These are phyloP conservation scores for Melieria picta DNA, from an alignment of 2,888 invertebrate genomes.

Conservation along the genomic window DNA sequence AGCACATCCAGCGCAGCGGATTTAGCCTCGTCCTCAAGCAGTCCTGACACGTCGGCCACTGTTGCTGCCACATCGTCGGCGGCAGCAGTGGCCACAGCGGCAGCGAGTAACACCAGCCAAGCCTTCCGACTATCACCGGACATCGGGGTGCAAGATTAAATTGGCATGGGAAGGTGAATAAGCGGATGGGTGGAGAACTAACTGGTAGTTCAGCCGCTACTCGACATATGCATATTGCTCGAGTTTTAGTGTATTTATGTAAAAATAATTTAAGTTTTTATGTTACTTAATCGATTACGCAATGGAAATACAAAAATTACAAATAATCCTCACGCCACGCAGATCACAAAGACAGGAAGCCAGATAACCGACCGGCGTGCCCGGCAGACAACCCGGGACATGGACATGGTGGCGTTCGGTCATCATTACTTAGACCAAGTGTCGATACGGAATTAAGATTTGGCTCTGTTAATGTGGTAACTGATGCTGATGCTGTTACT, in stretches of 20 bases:
- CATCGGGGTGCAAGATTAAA: slow-evolving; percentile 49
- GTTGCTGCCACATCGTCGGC: slow-evolving; percentile 50
- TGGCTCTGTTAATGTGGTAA: too few species aligned
- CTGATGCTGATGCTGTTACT: too few species aligned
- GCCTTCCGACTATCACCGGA: slow-evolving; percentile 56
- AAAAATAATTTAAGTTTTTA: too few species aligned
- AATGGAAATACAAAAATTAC: too few species aligned
- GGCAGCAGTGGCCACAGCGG: slow-evolving; percentile 56
- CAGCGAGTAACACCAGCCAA: slow-evolving; percentile 57
- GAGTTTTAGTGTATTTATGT: slow-evolving; percentile 11
- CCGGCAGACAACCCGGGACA: too few species aligned
- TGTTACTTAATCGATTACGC: too few species aligned
- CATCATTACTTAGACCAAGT: too few species aligned
- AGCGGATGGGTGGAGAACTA: background rate
- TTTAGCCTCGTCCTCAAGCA: slow-evolving; percentile 23
- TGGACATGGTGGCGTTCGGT: too few species aligned
- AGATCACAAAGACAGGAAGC: too few species aligned
- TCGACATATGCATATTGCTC: background rate
- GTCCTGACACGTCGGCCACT: slow-evolving; percentile 43
- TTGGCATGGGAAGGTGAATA: slow-evolving; percentile 11
- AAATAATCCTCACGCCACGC: too few species aligned
- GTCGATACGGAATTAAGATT: too few species aligned
- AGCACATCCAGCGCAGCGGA: slow-evolving; percentile 2
- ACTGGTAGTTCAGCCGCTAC: slow-evolving; percentile 6
- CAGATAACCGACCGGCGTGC: too few species aligned